Percentiles rank a stretch among this genome's conserved stretches.
Evolutionary conservation across 2,113 vertebrate genomes (phyloP).

Genomic region (Tachuris rubrigastra): DNA sequence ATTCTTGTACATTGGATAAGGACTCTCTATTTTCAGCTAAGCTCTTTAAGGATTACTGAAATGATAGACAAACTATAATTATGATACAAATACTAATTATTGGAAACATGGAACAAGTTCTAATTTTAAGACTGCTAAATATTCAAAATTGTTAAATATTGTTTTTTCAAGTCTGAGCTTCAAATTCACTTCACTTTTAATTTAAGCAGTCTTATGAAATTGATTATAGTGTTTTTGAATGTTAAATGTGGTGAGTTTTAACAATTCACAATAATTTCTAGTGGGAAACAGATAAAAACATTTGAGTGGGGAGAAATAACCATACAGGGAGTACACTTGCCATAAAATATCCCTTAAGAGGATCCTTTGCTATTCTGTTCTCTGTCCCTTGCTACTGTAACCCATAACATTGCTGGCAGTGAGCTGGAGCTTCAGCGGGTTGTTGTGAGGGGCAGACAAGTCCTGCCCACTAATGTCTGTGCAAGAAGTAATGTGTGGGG

Average conservation of each 20-base stretch:
- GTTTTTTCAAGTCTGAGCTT: not conserved
- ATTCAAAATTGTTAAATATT: not conserved
- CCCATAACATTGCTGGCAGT: not conserved
- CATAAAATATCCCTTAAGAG: not conserved
- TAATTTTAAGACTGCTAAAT: constrained; percentile 43
- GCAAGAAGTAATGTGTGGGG: not conserved
- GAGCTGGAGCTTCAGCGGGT: not conserved
- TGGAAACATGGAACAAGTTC: constrained; percentile 1
- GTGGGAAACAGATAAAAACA: not conserved
- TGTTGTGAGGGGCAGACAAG: not conserved
- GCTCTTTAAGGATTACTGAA: constrained; percentile 2
- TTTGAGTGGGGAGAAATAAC: not conserved
- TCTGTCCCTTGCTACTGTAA: not conserved
- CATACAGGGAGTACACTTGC: not conserved
- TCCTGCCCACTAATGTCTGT: not conserved
- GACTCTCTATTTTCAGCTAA: not conserved
- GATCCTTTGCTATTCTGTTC: not conserved
- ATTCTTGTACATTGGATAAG: not conserved
- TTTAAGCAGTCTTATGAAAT: not conserved
- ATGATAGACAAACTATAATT: constrained; percentile 22
- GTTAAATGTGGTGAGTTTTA: not conserved
- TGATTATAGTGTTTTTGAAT: not conserved
- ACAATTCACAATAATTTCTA: not conserved
- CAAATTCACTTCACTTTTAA: not conserved
- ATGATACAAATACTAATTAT: constrained; percentile 21